phyloP scores from a whole-genome alignment of 1,140 invertebrate species.

The Zaprionus africanus region DNA sequence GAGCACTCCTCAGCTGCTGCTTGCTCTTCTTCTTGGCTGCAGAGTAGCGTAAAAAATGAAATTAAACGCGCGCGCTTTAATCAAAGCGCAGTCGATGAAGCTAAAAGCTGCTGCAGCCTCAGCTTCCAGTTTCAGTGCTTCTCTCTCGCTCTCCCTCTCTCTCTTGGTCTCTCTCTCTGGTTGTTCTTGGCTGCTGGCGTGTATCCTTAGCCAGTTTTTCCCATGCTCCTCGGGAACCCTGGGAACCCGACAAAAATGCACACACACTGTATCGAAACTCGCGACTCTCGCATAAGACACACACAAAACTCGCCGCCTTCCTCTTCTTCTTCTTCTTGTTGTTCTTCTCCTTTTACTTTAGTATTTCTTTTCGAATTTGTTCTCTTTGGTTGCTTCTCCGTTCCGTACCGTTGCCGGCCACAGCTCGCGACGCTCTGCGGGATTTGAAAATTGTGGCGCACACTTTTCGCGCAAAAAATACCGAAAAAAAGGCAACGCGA shows the following conservation, averaged over 20 bases:
- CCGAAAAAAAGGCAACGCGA: not conserved
- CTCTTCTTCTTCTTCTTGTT: slow-evolving; percentile 7
- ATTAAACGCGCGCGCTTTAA: slow-evolving; percentile 82
- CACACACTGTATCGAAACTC: not conserved
- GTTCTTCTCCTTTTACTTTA: not conserved
- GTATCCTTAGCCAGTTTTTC: slow-evolving; percentile 74
- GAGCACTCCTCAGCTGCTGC: slow-evolving; percentile 13
- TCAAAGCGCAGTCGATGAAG: slow-evolving; percentile 60
- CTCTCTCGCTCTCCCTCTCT: slow-evolving; percentile 21
- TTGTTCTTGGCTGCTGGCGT: slow-evolving; percentile 13
- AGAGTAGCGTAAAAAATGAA: slow-evolving; percentile 82
- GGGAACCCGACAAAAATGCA: slow-evolving; percentile 37
- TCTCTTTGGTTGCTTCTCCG: slow-evolving; percentile 22
- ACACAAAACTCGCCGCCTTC: slow-evolving; percentile 10
- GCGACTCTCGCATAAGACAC: slow-evolving; percentile 1
- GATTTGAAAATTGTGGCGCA: slow-evolving; percentile 65
- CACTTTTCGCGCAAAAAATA: slow-evolving; percentile 51
- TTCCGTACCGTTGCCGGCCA: slow-evolving; percentile 54
- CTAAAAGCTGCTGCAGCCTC: slow-evolving; percentile 22
- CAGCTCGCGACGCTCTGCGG: slow-evolving; percentile 68
- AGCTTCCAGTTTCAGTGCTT: slow-evolving; percentile 46
- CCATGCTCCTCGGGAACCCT: slow-evolving; percentile 55
- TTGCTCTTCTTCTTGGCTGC: slow-evolving; percentile 13
- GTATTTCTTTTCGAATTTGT: slow-evolving; percentile 17
- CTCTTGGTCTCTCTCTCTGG: not conserved